Percentiles rank a stretch among this genome's conserved stretches.
phyloP scores from a whole-genome alignment of 1,140 invertebrate species.

The Ceratosolen solmsi region DNA sequence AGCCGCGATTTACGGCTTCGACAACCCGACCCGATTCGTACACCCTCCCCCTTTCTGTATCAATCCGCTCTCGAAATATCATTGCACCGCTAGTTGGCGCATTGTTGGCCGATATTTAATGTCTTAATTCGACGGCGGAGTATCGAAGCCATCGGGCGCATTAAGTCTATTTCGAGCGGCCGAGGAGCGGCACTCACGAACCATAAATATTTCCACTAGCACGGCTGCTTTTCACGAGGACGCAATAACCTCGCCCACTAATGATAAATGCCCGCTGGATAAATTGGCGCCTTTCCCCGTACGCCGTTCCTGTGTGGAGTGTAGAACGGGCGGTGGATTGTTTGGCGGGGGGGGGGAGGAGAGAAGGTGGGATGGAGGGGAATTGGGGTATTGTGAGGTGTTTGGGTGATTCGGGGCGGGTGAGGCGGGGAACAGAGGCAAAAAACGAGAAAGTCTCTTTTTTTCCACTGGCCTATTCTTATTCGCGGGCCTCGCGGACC shows the following conservation, averaged over 20 bases:
- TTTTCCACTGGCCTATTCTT: too few relatives aligned
- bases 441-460: too few relatives aligned
- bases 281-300: background rate
- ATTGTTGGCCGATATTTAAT: slow-evolving; percentile 1
- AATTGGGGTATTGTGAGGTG: too few relatives aligned
- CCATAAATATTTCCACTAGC: background rate
- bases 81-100: background rate
- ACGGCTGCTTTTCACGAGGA: background rate
- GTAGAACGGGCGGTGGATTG: too few relatives aligned
- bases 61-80: background rate
- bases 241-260: background rate
- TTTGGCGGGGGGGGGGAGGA: background rate
- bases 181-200: background rate
- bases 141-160: background rate
- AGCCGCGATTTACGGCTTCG: background rate
- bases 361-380: background rate
- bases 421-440: too few relatives aligned
- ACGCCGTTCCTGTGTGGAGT: too few relatives aligned
- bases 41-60: background rate
- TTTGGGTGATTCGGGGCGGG: background rate
- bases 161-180: background rate
- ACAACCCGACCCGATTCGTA: background rate
- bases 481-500: too few relatives aligned
- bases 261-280: background rate
- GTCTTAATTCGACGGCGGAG: slow-evolving; percentile 27